Percentiles rank a stretch among this genome's conserved stretches.
These are phyloP conservation scores for Coryphaenoides rupestris DNA, from an alignment of 2,113 vertebrate species.

Conservation along the genomic window DNA sequence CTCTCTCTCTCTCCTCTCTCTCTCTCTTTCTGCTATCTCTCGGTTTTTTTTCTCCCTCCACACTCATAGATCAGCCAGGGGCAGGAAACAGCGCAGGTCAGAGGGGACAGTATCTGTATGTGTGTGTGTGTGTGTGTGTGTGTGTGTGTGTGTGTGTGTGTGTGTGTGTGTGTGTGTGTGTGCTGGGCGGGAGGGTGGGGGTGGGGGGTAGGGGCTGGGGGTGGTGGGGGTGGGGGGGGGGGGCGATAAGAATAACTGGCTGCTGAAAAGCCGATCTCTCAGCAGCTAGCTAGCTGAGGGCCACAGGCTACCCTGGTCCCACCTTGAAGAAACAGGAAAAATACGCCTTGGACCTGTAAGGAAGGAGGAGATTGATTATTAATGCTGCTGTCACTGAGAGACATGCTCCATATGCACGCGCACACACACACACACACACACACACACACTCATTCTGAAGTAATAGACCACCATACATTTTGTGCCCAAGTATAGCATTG, in stretches of 20 bases:
- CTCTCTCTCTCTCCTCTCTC: conserved; percentile 17
- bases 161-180: conserved; percentile 12
- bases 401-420: neutral
- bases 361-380: conserved; percentile 29
- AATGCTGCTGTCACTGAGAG: conserved; percentile 10
- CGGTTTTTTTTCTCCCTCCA: too few species aligned
- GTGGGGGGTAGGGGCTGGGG: conserved; percentile 8
- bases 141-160: conserved; percentile 17
- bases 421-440: conserved; percentile 2
- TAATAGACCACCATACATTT: neutral
- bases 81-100: conserved; percentile 67
- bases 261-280: conserved; percentile 54
- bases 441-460: conserved; percentile 6
- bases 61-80: conserved; percentile 72
- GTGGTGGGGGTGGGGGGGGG: conserved; percentile 35
- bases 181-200: conserved; percentile 4
- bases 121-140: conserved; percentile 27
- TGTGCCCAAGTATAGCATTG: neutral
- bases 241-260: conserved; percentile 66
- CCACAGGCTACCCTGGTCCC: conserved; percentile 46
- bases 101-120: conserved; percentile 47
- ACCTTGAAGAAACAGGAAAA: conserved; percentile 34
- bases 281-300: conserved; percentile 40
- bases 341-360: conserved; percentile 8
- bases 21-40: too few species aligned